A percentile compares a stretch with the other conserved stretches of the same genome.
These are phyloP conservation scores for Rhynchopsitta pachyrhyncha DNA, from an alignment of 2,113 vertebrate genomes.

Conservation along the genomic window DNA sequence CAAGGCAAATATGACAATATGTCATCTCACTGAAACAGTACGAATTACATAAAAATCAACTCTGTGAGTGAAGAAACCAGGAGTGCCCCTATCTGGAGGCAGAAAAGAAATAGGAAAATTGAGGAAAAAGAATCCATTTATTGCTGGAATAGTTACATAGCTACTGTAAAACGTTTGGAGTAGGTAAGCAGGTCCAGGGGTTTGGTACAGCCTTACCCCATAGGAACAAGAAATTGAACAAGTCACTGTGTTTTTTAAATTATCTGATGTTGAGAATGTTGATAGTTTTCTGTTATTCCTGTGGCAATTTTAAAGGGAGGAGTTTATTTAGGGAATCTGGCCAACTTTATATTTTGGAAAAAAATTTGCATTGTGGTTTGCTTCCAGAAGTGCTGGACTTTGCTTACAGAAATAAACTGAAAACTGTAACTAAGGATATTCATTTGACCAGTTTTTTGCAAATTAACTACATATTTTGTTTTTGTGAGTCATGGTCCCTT, in stretches of 20 bases:
- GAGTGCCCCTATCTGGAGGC: neutral
- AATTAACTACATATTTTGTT: neutral
- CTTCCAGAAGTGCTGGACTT: neutral
- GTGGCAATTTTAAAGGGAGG: neutral
- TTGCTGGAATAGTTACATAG: neutral
- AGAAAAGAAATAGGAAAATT: neutral
- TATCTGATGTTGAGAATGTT: neutral
- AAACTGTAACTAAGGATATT: neutral
- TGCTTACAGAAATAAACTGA: neutral
- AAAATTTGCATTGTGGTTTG: rapidly evolving
- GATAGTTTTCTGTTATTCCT: neutral
- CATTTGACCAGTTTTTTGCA: neutral
- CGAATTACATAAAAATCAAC: neutral
- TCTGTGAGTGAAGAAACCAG: neutral
- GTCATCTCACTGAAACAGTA: neutral
- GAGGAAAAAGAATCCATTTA: neutral
- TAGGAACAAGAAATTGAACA: neutral
- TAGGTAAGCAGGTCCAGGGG: neutral
- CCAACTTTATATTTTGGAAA: neutral
- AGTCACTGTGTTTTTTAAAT: neutral
- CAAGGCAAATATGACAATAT: neutral
- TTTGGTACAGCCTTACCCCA: neutral
- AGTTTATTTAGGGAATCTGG: neutral
- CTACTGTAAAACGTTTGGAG: neutral
- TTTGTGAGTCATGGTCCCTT: neutral